Evolutionary conservation across 2,113 vertebrate species (phyloP).

Genomic region (Urocitellus parryii): DNA sequence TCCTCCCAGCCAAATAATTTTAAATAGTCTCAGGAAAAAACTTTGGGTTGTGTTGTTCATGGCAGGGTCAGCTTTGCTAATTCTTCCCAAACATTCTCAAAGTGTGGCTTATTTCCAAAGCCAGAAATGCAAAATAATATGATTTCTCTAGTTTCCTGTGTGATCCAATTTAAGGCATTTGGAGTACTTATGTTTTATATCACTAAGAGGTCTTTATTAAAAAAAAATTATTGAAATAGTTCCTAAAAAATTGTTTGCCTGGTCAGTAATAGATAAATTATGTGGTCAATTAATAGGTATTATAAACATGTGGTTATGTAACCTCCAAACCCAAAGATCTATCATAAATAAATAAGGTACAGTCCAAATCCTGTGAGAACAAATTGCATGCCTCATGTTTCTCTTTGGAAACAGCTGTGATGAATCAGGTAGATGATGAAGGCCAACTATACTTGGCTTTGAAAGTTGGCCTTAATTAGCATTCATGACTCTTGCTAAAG

Average conservation of each 20-base stretch:
- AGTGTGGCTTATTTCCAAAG: conserved; percentile 64
- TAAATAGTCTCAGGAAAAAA: conserved; percentile 66
- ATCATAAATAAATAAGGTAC: conserved; percentile 60
- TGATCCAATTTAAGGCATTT: conserved; percentile 59
- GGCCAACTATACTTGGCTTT: conserved; percentile 37
- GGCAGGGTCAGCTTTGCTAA: conserved; percentile 50
- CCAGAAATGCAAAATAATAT: conserved; percentile 64
- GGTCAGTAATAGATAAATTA: conserved; percentile 67
- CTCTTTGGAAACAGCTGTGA: conserved; percentile 56
- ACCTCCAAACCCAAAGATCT: conserved; percentile 59
- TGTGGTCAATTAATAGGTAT: conserved; percentile 63
- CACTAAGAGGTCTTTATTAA: conserved; percentile 25
- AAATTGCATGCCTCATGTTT: conserved; percentile 47
- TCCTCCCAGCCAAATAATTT: conserved; percentile 32
- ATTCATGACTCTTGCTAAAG: conserved; percentile 5
- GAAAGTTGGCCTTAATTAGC: conserved; percentile 53
- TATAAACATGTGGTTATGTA: conserved; percentile 64
- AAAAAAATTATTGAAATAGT: background rate
- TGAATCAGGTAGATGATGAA: conserved; percentile 43
- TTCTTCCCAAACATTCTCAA: conserved; percentile 63
- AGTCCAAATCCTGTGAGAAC: conserved; percentile 59
- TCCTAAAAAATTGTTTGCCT: conserved; percentile 55
- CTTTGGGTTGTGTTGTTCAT: conserved; percentile 70
- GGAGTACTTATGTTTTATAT: conserved; percentile 20
- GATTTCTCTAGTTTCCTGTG: conserved; percentile 51